Conservation (phyloP, 2,797 vertebrate species). For the Acanthurus tractus region DNA sequence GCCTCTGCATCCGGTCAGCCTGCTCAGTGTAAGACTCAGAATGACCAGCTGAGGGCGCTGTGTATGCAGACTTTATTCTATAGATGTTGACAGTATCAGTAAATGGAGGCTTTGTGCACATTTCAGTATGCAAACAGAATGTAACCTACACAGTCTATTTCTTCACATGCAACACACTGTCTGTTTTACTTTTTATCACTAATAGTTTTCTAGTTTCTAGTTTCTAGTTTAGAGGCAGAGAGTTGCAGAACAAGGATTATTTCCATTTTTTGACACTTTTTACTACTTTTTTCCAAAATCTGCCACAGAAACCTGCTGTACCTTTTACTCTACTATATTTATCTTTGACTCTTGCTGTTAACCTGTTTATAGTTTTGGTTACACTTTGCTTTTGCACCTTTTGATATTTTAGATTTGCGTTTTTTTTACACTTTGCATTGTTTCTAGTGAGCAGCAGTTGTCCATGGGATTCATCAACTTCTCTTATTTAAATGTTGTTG, state of each 20-base stretch:
- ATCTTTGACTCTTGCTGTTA: not conserved
- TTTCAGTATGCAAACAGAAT: not conserved
- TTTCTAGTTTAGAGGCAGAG: not conserved
- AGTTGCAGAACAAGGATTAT: not conserved
- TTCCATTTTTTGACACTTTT: not conserved
- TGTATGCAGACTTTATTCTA: not conserved
- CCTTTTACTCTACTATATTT: not conserved
- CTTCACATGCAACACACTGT: not conserved
- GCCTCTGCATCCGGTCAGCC: not conserved
- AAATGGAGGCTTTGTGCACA: not conserved
- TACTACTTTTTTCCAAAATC: not conserved
- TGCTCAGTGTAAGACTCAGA: slow-evolving; percentile 15
- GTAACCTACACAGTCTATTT: not conserved
- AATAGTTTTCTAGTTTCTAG: not conserved
- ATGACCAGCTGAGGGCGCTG: slow-evolving; percentile 52
- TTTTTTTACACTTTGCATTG: too few species aligned
- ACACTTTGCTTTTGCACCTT: not conserved
- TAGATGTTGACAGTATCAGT: slow-evolving; percentile 1
- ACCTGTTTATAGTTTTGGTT: not conserved
- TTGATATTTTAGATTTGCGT: too few species aligned
- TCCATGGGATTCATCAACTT: too few species aligned
- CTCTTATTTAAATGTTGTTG: too few species aligned
- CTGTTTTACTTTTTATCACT: not conserved
- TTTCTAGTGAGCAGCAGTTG: too few species aligned
- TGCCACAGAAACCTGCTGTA: not conserved